Evolutionary conservation across 2,888 invertebrate genomes (phyloP), one percentile per base, ranked within the genome.

Genomic region (Plebejus argus): DNA sequence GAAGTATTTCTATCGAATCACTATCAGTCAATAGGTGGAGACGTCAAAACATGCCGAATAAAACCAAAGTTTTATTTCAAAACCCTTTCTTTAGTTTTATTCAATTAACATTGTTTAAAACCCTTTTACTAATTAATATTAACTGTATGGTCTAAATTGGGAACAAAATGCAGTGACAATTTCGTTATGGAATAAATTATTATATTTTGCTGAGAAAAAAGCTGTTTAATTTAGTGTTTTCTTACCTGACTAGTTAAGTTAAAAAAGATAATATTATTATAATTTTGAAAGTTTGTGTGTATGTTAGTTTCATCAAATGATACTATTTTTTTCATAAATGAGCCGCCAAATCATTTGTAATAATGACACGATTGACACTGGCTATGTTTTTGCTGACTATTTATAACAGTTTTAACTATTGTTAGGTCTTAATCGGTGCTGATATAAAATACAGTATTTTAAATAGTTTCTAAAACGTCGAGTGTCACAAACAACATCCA

Each of bases 11-110:
- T 53, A 49, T 49, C 20, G 74, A 49, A 49, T 53, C 72, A 49
- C 53, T 49, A 28, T 74, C 53, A 49, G 49, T 74, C 74, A 74
- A 53, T 74, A 74, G 28, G 23, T 49, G 10, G 61, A 23, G 28
- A 28, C 53, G 49, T 74, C 74, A 74, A 39, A 74, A 74, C 74
- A 74, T 49, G 28, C 28, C 53, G 18, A 45, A 49, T 74, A 74
- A 74, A 74, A 53, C 15, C 18, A 12, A 6, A 15, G 23, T 18
- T 74, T 74, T 74, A 74, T 74, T 74, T 49, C 28, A 18, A 74
- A 53, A 23, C 28, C 53, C 74, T 49, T 74, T 74, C 45, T 74
- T 23, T 20, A 53, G 53, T 18, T 72, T 72, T 23, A 45, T 18
- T 28, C 28, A 74, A 28, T 74, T 74, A 53, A 74, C 49, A 74